Evolutionary conservation across 53 echinoderm and acorn worm genomes (phyloP), one percentile per base, ranked within the genome.

Genomic region (Hippasteria phrygiana): DNA sequence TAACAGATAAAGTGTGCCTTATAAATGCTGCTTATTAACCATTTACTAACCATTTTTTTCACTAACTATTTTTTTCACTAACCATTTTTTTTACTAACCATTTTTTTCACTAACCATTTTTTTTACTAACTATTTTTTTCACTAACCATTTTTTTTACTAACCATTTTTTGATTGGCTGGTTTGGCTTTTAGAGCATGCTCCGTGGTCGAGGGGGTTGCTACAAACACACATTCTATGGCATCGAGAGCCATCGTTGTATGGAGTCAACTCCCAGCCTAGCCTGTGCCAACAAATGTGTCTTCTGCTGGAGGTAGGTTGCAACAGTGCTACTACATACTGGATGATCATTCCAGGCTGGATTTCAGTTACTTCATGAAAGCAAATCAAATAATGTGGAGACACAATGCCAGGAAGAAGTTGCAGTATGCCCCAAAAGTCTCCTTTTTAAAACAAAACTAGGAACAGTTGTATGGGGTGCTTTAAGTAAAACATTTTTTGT

Each of bases 201-300:
- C 14, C 90, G 95, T 48, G 97, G 97, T 45, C 80, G 97, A 75
- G 97, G 97, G 9, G 97, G 97, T 34, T 95, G 95, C 64, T 97
- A 97, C 83, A 95, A 97, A 39, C 97, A 97, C 83, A 97, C 95
- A 2, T 97, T 97, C 88, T 97, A 97, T 90, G 97, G 97, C n/a
- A 97, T 97, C 64, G 97, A 97, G 73, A 97, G 97, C 78, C 97
- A 97, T 54, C 84, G 95, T 3, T 97, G 97, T 45, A 97, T 97
- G 97, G 97, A 95, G 70, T 92, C 97, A n/a, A 97, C 97, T 7
- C 97, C 95, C 47, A 97, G 97, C 62, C 89, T 97, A 20, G 97
- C 97, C 50, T 97, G 95, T 87, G 97, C 97, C 32, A 97, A 97
- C 67, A 97, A 97, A 71, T 97, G 97, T 91, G 97, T 97, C 80